A percentile compares a stretch with the other conserved stretches of the same genome.
phyloP scores from a whole-genome alignment of 2,797 vertebrate genomes.

The Thunnus albacares region DNA sequence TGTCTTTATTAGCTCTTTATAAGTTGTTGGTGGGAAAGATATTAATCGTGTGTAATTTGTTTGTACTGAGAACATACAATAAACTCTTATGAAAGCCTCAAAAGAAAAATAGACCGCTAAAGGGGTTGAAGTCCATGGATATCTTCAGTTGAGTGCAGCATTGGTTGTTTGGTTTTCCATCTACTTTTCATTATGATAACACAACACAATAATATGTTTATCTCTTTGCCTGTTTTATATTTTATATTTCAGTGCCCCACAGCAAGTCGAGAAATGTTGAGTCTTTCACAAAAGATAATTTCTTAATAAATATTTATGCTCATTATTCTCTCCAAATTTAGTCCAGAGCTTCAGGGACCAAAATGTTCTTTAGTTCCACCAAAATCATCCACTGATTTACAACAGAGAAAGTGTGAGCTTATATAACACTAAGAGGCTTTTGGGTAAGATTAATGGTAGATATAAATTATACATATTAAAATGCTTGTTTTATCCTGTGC shows the following conservation, averaged over 20 bases:
- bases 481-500: background rate
- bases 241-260: background rate
- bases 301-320: slow-evolving; percentile 26
- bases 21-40: slow-evolving; percentile 2
- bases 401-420: background rate
- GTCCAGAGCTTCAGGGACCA: slow-evolving; percentile 26
- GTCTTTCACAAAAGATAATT: slow-evolving; percentile 16
- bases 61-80: background rate
- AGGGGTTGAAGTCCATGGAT: background rate
- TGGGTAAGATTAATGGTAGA: slow-evolving; percentile 1
- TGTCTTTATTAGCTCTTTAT: slow-evolving; percentile 3
- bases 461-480: background rate
- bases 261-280: background rate
- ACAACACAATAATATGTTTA: background rate
- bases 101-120: background rate
- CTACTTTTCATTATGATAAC: slow-evolving; percentile 26
- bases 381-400: slow-evolving; percentile 24
- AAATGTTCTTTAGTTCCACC: slow-evolving; percentile 2
- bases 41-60: background rate
- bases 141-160: background rate
- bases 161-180: slow-evolving; percentile 29
- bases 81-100: background rate
- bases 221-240: background rate
- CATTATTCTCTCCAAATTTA: slow-evolving; percentile 27
- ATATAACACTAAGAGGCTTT: slow-evolving; percentile 11